These are phyloP conservation scores for Polydesmus complanatus DNA, from an alignment of 2,888 invertebrate species.

Conservation along the genomic window DNA sequence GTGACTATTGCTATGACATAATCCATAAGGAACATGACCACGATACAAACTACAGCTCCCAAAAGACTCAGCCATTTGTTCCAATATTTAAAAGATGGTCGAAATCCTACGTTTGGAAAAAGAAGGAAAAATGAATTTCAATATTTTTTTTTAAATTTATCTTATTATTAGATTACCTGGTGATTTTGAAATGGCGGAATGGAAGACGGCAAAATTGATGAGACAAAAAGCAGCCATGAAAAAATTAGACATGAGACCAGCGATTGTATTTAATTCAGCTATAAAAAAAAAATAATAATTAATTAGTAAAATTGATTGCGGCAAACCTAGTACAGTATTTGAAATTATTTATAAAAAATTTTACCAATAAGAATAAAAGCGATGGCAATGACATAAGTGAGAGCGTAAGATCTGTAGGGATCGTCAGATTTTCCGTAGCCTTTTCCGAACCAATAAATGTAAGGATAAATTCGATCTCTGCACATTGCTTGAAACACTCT, in stretches of 20 bases:
- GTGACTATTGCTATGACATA: constrained; percentile 40
- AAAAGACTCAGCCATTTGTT: constrained; percentile 76
- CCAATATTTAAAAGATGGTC: constrained; percentile 49
- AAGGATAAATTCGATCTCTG: constrained; percentile 42
- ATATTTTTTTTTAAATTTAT: not conserved
- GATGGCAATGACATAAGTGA: constrained; percentile 39
- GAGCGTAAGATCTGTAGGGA: constrained; percentile 38
- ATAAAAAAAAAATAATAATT: no score
- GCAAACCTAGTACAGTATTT: not conserved
- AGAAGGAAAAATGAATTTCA: not conserved
- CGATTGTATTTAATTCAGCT: constrained; percentile 39
- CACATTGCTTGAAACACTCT: constrained; percentile 45
- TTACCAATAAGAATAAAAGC: constrained; percentile 39
- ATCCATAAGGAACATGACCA: constrained; percentile 41
- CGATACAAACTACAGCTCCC: constrained; percentile 44
- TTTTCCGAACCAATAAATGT: constrained; percentile 38
- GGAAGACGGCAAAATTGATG: constrained; percentile 42
- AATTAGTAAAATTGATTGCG: not conserved
- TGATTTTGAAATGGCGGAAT: constrained; percentile 37
- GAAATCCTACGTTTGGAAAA: constrained; percentile 27
- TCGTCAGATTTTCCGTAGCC: constrained; percentile 40
- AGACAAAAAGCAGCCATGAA: constrained; percentile 40
- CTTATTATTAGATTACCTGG: constrained; percentile 29
- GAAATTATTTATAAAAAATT: not conserved
- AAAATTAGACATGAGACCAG: constrained; percentile 41